Base-by-base conservation (phyloP, 2,797 vertebrate species). In the Petrocephalus schoutedeni region DNA sequence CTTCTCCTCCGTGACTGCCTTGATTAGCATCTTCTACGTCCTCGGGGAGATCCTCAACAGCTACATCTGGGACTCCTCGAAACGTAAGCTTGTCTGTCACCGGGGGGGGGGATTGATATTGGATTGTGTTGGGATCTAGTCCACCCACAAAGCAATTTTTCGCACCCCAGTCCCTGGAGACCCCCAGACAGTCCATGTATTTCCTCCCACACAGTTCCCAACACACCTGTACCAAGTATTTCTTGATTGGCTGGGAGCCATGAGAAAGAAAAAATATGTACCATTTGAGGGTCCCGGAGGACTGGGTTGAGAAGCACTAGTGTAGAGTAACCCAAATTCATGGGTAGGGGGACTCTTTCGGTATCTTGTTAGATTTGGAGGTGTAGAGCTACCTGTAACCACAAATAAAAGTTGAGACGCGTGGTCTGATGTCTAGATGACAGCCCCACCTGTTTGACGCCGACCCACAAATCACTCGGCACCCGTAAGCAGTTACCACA, bases 41-140 rank as follows among this genome's bases (percentile, higher is more conserved):
- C 93, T 99, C 77, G 98, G 98, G 92, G 98, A 99, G 89, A 95
- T 97, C 67, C 95, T 99, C 89, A 99, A 99, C 95, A 96, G 91
- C 95, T 98, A 98, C 93, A 98, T 99, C 94, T 99, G 98, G 98
- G 97, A 98, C 92, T 95, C 95, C 1, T 96, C 96, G 91, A 96
- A 93, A 94, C 94, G 96, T 97, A 93, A 96, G 96, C 87, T 19
- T 87, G 2, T 10, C 36, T 7, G 71, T 19, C 71, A 77, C 71
- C 4, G 58, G 14, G 58, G 58, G 58, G 19, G 64, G 58, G 58
- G 58, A n/a, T n/a, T n/a, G n/a, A n/a, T n/a, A n/a, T n/a, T n/a
- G n/a, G n/a, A n/a, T 45, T 45, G 3, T 3, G 41, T 45, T 45
- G n/a, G 58, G 5, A 4, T 0, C 19, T 6, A 28, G 23, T 84